Conservation (phyloP, 2,888 invertebrate species). For the Nemapogon koenigi region DNA sequence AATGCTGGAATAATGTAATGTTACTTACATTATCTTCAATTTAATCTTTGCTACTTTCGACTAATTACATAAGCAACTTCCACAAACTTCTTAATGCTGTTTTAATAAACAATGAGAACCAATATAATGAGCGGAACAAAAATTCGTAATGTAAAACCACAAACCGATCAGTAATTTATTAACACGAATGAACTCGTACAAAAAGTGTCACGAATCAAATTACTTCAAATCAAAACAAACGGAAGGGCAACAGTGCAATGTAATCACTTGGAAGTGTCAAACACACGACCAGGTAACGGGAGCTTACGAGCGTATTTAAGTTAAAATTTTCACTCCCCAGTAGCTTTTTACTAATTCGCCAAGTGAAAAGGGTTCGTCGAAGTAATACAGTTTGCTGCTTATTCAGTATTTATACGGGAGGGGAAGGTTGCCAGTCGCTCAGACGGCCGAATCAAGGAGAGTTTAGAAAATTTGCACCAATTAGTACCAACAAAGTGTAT, state of each 20-base stretch:
- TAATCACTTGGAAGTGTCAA: constrained; percentile 62
- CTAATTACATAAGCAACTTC: too few species aligned
- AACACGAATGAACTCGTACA: background rate
- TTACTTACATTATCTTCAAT: too few species aligned
- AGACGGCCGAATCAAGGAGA: constrained; percentile 47
- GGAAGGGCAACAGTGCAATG: constrained; percentile 45
- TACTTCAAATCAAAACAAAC: constrained; percentile 55
- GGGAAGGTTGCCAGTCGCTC: constrained; percentile 52
- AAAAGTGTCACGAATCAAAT: constrained; percentile 57
- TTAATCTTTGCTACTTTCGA: too few species aligned
- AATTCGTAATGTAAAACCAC: too few species aligned
- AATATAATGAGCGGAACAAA: too few species aligned
- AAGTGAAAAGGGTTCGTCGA: constrained; percentile 64
- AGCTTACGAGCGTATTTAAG: constrained; percentile 57
- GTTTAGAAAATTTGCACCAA: constrained; percentile 47
- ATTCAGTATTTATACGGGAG: constrained; percentile 62
- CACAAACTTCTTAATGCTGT: too few species aligned
- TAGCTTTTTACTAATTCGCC: constrained; percentile 66
- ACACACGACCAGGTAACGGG: constrained; percentile 52
- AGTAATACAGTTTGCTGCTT: constrained; percentile 66
- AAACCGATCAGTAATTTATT: background rate
- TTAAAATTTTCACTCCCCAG: constrained; percentile 64
- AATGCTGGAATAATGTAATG: too few species aligned
- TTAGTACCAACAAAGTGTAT: constrained; percentile 17
- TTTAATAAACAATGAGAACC: too few species aligned